Evolutionary conservation across 2,888 invertebrate genomes (phyloP).

Genomic region (Pardosa pseudoannulata): DNA sequence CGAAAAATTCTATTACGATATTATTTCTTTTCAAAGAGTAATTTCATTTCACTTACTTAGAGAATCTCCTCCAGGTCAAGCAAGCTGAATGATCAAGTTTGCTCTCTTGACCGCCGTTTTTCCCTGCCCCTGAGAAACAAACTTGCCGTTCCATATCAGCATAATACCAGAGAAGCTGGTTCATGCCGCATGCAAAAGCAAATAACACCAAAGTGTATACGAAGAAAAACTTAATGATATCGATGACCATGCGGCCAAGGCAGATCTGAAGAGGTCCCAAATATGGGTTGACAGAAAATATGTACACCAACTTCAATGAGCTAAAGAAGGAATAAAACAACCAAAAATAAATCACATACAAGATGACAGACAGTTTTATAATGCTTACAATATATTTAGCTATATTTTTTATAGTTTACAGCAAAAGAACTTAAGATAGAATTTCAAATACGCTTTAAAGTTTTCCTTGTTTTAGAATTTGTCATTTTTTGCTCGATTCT

Average conservation of each 20-base stretch:
- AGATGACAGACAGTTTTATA: no score
- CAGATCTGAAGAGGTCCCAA: conserved; percentile 82
- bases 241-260: conserved; percentile 82
- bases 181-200: conserved; percentile 82
- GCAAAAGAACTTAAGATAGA: no score
- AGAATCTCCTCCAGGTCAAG: conserved; percentile 79
- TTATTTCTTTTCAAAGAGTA: no score
- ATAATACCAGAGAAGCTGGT: conserved; percentile 95
- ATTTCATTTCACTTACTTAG: conserved; percentile 78
- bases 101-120: conserved; percentile 62
- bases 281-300: conserved; percentile 83
- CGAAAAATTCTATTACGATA: no score
- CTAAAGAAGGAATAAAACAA: no score
- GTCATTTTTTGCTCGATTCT: no score
- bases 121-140: conserved; percentile 70
- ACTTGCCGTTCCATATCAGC: conserved; percentile 79
- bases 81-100: conserved; percentile 76
- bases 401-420: no score
- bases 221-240: conserved; percentile 82
- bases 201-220: conserved; percentile 81
- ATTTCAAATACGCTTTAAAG: no score
- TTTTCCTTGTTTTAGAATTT: no score
- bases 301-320: conserved; percentile 82
- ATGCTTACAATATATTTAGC: no score
- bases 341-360: no score